Evolutionary conservation across 2,888 invertebrate species (phyloP), one percentile per base, ranked within the genome.

Genomic region (Minunthozetes semirufus): DNA sequence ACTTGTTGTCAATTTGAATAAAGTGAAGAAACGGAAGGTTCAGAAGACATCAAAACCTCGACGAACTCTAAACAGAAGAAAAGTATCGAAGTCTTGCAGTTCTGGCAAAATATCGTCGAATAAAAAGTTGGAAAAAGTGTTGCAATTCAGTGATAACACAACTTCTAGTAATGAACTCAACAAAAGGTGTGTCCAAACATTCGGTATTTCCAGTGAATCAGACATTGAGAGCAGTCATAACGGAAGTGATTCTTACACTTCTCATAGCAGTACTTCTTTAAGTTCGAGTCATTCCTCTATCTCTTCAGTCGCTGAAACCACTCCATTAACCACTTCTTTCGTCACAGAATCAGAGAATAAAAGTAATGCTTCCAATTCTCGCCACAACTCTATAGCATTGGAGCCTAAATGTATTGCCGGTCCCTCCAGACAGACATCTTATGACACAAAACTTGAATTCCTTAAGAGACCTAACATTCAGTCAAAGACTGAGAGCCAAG

Each of bases 61-160:
- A 25, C 46, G 46, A 70, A 42, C 70, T 22, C 22, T 70, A 68
- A 22, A 29, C 25, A 48, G 25, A 22, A 22, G 68, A 48, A 74
- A 74, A 38, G 33, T 70, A 4, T 74, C 74, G n/a, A 74, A 74
- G 38, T 63, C 63, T 33, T 63, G 63, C 17, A 63, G 63, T 63
- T 63, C 63, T 27, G 63, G 63, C 4, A 63, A 63, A n/a, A 63
- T 63, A 33, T 33, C 63, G 11, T 11, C n/a, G 8, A 29, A 19
- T 9, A 63, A 63, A 9, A 63, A 63, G 33, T 25, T 11, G 5
- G 63, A 63, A 29, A 63, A 63, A 33, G 33, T 63, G 29, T 15
- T 63, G 4, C 63, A 63, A 63, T 29, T 63, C 29, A 63, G 63
- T 29, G 63, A 63, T 9, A 33, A 63, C 63, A 29, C 29, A 13